These are phyloP conservation scores for Frankliniella intonsa DNA, from an alignment of 2,888 invertebrate species.

Conservation along the genomic window DNA sequence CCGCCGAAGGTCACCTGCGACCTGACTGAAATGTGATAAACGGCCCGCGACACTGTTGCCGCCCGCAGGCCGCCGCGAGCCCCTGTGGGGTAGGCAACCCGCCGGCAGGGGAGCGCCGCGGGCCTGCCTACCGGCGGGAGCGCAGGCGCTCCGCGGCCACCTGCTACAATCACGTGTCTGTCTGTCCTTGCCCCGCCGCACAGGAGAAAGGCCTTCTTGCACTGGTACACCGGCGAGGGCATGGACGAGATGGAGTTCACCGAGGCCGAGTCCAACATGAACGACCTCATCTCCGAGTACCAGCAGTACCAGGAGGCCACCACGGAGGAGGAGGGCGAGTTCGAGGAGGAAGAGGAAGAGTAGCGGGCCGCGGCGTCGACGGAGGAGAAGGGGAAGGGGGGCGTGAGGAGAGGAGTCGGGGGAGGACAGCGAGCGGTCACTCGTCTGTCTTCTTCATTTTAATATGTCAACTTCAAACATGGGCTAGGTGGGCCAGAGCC, in stretches of 20 bases:
- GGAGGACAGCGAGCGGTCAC: neutral
- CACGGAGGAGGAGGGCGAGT: constrained; percentile 53
- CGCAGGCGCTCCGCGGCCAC: too few relatives aligned
- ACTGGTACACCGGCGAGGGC: constrained; percentile 69
- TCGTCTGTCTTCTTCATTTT: neutral
- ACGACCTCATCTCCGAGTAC: constrained; percentile 66
- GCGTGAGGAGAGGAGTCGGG: too few relatives aligned
- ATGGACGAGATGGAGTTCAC: constrained; percentile 70
- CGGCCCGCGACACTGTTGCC: too few relatives aligned
- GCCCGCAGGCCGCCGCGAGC: too few relatives aligned
- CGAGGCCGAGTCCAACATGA: constrained; percentile 69
- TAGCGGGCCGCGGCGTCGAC: constrained; percentile 45
- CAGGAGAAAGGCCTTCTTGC: constrained; percentile 74
- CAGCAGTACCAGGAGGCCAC: constrained; percentile 62
- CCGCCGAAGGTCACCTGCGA: too few relatives aligned
- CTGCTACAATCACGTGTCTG: too few relatives aligned
- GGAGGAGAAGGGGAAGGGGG: constrained; percentile 51
- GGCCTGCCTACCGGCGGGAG: too few relatives aligned
- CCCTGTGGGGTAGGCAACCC: too few relatives aligned
- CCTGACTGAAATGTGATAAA: too few relatives aligned
- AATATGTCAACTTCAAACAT: neutral
- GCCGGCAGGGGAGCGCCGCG: too few relatives aligned
- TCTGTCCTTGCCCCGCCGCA: neutral
- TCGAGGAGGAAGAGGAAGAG: constrained; percentile 47
- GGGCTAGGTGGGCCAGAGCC: neutral